Evolutionary conservation across 2,113 vertebrate genomes (phyloP).

Genomic region (Notarius quadriscutis): DNA sequence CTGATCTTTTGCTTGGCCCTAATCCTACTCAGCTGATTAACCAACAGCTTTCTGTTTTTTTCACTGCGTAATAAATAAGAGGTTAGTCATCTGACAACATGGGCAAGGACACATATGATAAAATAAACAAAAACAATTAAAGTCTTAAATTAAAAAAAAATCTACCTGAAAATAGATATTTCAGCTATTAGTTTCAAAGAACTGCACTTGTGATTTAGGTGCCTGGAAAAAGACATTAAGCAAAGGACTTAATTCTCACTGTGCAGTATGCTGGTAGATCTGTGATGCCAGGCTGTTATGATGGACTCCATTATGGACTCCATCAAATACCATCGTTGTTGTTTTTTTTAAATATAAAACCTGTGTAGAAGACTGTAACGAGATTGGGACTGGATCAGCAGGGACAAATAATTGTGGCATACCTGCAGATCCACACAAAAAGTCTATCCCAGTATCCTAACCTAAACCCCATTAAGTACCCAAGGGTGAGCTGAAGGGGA

Average conservation of each 20-base stretch:
- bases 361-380: not conserved
- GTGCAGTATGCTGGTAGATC: not conserved
- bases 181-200: not conserved
- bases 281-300: not conserved
- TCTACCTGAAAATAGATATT: not conserved
- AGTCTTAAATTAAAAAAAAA: not conserved
- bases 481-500: not conserved
- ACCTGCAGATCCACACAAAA: not conserved
- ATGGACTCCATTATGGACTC: not conserved
- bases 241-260: not conserved
- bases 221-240: not conserved
- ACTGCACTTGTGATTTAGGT: not conserved
- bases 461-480: not conserved
- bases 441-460: not conserved
- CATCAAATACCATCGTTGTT: not conserved
- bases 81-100: not conserved
- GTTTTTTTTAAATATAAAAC: not conserved
- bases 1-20: not conserved
- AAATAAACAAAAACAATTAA: not conserved
- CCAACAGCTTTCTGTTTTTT: not conserved
- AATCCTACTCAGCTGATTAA: not conserved
- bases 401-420: not conserved
- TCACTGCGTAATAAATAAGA: not conserved
- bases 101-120: not conserved
- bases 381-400: not conserved